phyloP scores from a whole-genome alignment of 2,888 invertebrate genomes.

The Fissipunctia ypsillon region DNA sequence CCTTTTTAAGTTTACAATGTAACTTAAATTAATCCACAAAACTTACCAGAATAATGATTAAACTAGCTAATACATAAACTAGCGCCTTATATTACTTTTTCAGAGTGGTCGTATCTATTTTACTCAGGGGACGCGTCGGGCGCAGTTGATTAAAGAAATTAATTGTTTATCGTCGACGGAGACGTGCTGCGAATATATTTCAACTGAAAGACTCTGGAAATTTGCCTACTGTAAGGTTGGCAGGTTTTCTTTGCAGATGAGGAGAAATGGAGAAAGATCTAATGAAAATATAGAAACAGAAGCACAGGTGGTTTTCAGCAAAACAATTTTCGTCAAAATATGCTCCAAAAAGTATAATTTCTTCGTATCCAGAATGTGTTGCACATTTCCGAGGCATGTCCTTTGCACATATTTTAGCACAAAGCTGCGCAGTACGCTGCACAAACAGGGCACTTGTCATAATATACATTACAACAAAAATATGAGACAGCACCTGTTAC shows the following conservation, averaged over 20 bases:
- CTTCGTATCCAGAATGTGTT: neutral
- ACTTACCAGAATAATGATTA: conserved; percentile 11
- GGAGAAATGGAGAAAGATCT: neutral
- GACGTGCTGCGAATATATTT: conserved; percentile 76
- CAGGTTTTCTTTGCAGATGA: conserved; percentile 35
- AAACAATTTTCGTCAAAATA: neutral
- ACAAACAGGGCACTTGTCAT: conserved; percentile 32
- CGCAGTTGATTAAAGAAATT: conserved; percentile 81
- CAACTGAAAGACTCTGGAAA: conserved; percentile 46
- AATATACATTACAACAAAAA: conserved; percentile 49
- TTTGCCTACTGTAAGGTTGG: conserved; percentile 52
- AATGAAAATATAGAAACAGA: neutral
- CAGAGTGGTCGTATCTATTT: conserved; percentile 65
- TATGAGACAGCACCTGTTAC: conserved; percentile 55
- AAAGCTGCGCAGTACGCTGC: conserved; percentile 20
- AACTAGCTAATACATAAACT: conserved; percentile 51
- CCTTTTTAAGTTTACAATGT: neutral
- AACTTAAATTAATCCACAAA: neutral
- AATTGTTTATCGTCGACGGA: conserved; percentile 77
- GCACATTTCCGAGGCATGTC: conserved; percentile 15
- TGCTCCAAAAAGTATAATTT: neutral
- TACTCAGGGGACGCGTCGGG: conserved; percentile 57
- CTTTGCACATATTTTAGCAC: conserved; percentile 27
- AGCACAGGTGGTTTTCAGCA: neutral
- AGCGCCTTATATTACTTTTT: conserved; percentile 55